These are phyloP conservation scores for Entomobrya proxima DNA, from an alignment of 2,888 invertebrate species.

Conservation along the genomic window DNA sequence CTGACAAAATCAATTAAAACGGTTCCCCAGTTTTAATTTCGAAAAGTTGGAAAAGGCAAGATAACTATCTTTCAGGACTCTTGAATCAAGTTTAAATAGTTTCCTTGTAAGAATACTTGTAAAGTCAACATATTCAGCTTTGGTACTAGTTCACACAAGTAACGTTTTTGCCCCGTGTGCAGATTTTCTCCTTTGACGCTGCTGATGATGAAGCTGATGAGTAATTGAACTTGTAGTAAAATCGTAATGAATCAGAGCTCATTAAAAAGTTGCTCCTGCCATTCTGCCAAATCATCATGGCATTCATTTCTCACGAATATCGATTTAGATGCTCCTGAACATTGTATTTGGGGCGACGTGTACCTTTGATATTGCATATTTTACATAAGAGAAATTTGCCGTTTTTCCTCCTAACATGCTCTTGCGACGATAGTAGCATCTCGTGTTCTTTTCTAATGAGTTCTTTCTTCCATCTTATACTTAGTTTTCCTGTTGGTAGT, in stretches of 20 bases:
- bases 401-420: not conserved
- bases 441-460: not conserved
- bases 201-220: not conserved
- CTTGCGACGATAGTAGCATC: no score
- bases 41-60: no score
- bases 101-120: no score
- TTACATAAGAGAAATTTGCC: no score
- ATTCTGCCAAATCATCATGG: constrained; percentile 35
- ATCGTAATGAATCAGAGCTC: constrained; percentile 39
- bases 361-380: not conserved
- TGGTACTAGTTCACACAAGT: not conserved
- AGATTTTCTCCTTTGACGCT: not conserved
- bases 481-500: not conserved
- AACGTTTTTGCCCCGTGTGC: not conserved
- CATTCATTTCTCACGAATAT: not conserved
- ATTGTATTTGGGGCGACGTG: not conserved
- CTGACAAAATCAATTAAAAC: no score
- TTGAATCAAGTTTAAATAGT: no score
- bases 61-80: no score
- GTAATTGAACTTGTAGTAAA: constrained; percentile 46
- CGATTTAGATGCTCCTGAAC: not conserved
- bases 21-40: no score
- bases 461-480: not conserved
- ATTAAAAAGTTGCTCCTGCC: constrained; percentile 38
- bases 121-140: no score